These are phyloP conservation scores for Hipparchia semele DNA, from an alignment of 2,888 invertebrate species.

Conservation along the genomic window DNA sequence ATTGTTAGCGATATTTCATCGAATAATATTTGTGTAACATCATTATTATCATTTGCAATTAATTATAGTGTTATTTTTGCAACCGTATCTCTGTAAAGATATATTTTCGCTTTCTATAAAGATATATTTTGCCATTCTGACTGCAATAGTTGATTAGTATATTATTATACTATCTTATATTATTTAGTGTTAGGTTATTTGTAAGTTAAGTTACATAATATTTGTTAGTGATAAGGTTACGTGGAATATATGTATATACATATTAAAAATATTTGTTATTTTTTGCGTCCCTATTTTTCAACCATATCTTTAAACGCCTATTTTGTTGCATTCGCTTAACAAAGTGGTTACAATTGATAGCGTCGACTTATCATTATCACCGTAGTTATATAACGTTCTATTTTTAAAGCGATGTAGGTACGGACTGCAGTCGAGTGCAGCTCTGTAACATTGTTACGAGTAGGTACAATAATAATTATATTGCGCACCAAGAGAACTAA, in stretches of 20 bases:
- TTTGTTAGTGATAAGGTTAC: neutral
- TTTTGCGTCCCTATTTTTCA: slow-evolving; percentile 8
- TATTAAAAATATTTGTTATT: neutral
- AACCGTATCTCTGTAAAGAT: neutral
- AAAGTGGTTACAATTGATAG: slow-evolving; percentile 23
- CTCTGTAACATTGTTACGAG: slow-evolving; percentile 24
- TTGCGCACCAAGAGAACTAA: slow-evolving; percentile 47
- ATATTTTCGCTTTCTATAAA: neutral
- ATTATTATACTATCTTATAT: too few species aligned
- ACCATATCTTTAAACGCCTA: neutral
- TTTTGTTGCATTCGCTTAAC: slow-evolving; percentile 8
- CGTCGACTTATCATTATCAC: slow-evolving; percentile 11
- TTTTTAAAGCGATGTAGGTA: slow-evolving; percentile 25
- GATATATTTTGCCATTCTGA: neutral
- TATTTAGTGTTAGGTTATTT: too few species aligned
- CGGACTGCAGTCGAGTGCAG: slow-evolving; percentile 19
- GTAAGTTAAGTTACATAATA: neutral
- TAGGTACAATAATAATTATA: slow-evolving; percentile 27
- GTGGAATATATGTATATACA: neutral
- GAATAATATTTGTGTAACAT: neutral
- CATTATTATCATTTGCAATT: neutral
- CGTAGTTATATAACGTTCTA: slow-evolving; percentile 27
- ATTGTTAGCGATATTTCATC: neutral
- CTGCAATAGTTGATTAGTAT: neutral
- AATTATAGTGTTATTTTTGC: neutral